Evolutionary conservation across 2,113 vertebrate species (phyloP).

Genomic region (Eulemur macaco): DNA sequence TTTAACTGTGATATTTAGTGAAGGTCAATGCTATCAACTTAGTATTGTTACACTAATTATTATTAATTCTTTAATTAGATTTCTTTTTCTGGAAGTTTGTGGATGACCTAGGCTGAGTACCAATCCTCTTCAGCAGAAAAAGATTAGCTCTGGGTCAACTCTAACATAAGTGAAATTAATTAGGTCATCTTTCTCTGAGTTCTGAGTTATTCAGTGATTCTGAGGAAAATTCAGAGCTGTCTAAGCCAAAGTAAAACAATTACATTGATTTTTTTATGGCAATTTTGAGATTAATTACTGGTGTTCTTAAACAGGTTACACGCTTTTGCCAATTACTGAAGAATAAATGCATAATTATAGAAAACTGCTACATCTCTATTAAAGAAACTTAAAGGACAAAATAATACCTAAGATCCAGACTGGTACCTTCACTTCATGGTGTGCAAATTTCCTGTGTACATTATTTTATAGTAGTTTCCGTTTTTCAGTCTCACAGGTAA

Average conservation of each 20-base stretch:
- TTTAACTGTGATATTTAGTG: neutral
- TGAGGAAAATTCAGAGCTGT: neutral
- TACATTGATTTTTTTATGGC: neutral
- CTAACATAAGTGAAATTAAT: neutral
- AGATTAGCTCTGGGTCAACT: neutral
- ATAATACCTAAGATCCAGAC: neutral
- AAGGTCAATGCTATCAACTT: neutral
- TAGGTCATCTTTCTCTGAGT: neutral
- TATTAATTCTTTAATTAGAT: neutral
- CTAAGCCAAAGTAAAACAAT: neutral
- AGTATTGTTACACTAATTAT: neutral
- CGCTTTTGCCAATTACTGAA: neutral
- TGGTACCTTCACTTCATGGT: neutral
- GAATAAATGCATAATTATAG: neutral
- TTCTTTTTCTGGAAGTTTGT: neutral
- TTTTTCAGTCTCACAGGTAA: neutral
- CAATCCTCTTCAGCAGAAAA: neutral
- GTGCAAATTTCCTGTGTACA: neutral
- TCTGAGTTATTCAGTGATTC: neutral
- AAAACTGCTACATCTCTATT: neutral
- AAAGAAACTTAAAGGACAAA: neutral
- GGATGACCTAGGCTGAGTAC: neutral
- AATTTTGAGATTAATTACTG: slow-evolving; percentile 3
- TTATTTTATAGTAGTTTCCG: neutral
- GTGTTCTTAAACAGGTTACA: neutral